Conservation (phyloP, 2,113 vertebrate species). For the Pristiophorus japonicus region DNA sequence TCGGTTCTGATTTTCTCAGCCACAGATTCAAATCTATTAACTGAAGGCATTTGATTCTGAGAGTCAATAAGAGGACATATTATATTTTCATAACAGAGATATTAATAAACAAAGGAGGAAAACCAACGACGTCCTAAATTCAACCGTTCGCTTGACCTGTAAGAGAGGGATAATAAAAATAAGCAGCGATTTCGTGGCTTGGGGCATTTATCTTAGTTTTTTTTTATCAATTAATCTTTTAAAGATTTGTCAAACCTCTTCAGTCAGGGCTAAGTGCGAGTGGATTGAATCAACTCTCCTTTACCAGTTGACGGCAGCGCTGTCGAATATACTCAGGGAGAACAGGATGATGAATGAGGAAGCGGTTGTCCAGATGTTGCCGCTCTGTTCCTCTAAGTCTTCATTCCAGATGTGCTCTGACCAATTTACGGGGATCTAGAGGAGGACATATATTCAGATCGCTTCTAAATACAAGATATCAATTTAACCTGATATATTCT, state of each 20-base stretch:
- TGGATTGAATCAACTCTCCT: slow-evolving; percentile 54
- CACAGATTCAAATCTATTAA: background rate
- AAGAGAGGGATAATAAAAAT: background rate
- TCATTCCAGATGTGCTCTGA: rapidly evolving
- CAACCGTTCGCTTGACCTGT: background rate
- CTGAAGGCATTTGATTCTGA: too few relatives aligned
- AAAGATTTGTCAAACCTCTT: background rate
- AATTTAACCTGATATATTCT: too few relatives aligned
- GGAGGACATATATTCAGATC: too few relatives aligned
- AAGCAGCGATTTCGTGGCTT: too few relatives aligned
- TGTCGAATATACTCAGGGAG: slow-evolving; percentile 43
- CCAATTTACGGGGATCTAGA: background rate
- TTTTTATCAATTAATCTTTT: too few relatives aligned
- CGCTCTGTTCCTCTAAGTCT: background rate
- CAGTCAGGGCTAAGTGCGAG: background rate
- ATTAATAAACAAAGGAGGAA: background rate
- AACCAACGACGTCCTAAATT: background rate
- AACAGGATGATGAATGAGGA: too few relatives aligned
- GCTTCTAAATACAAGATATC: too few relatives aligned
- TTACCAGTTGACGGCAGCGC: slow-evolving; percentile 68
- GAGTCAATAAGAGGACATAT: too few relatives aligned
- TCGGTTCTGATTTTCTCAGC: background rate
- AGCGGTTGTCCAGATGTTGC: too few relatives aligned
- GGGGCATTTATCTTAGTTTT: too few relatives aligned
- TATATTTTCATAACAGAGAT: background rate